phyloP scores from a whole-genome alignment of 2,888 invertebrate genomes.

The Aleiodes testaceus region DNA sequence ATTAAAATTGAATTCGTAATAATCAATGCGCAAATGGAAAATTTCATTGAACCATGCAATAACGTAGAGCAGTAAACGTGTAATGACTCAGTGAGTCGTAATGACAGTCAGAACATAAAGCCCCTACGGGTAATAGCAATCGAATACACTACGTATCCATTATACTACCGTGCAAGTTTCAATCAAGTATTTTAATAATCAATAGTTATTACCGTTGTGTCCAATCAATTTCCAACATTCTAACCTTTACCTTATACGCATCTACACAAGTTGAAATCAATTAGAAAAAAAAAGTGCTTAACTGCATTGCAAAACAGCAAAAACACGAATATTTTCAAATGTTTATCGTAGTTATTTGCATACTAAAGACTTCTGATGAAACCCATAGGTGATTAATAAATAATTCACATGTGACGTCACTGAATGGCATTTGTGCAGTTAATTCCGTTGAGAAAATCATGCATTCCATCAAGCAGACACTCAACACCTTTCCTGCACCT shows the following conservation, averaged over 20 bases:
- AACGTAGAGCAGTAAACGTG: constrained; percentile 34
- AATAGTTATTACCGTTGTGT: constrained; percentile 38
- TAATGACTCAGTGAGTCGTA: constrained; percentile 40
- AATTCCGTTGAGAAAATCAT: no score
- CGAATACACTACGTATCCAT: constrained; percentile 5
- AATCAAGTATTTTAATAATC: constrained; percentile 42
- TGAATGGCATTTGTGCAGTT: no score
- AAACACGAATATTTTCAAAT: no score
- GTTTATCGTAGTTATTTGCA: no score
- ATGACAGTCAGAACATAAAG: constrained; percentile 33
- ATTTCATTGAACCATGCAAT: constrained; percentile 34
- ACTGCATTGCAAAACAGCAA: neutral
- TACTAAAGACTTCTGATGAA: neutral
- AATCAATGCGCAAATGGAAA: constrained; percentile 29
- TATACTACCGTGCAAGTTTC: constrained; percentile 22
- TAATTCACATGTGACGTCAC: no score
- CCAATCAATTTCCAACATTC: constrained; percentile 43
- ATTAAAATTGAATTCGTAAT: constrained; percentile 34
- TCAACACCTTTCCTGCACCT: neutral
- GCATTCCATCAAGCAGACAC: no score
- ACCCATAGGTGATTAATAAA: neutral
- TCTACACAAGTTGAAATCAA: neutral
- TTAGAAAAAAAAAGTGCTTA: neutral
- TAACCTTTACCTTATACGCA: constrained; percentile 9
- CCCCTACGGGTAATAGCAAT: constrained; percentile 8